Percentiles rank a stretch among this genome's conserved stretches.
phyloP scores from a whole-genome alignment of 2,113 vertebrate species.

The Neoarius graeffei region DNA sequence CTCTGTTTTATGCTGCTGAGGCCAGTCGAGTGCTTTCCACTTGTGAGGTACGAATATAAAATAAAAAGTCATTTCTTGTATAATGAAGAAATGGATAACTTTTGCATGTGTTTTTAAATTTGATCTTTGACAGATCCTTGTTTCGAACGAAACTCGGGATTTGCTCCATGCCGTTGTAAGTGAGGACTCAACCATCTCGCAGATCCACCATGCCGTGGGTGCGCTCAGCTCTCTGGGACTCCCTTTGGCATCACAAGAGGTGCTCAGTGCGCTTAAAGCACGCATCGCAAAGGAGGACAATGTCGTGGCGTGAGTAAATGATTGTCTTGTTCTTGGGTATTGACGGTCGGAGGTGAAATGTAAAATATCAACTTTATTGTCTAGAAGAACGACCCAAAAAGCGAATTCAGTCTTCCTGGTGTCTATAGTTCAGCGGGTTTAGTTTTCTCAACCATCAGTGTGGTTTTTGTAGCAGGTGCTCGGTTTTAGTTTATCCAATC shows the following conservation, averaged over 20 bases:
- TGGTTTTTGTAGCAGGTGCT: not conserved
- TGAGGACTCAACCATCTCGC: slow-evolving; percentile 88
- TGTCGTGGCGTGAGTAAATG: slow-evolving; percentile 84
- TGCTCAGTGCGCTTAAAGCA: slow-evolving; percentile 81
- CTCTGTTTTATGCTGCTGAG: slow-evolving; percentile 90
- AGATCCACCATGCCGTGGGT: slow-evolving; percentile 90
- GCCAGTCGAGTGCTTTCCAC: slow-evolving; percentile 83
- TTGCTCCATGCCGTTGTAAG: slow-evolving; percentile 89
- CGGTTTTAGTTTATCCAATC: not conserved
- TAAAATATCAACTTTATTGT: too few relatives aligned
- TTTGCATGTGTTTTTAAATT: not conserved
- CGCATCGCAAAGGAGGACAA: slow-evolving; percentile 94
- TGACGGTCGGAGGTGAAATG: not conserved
- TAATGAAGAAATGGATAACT: not conserved
- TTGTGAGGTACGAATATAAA: slow-evolving; percentile 82
- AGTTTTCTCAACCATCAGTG: not conserved
- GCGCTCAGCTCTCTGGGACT: slow-evolving; percentile 88
- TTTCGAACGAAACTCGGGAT: slow-evolving; percentile 94
- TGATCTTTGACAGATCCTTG: slow-evolving; percentile 75
- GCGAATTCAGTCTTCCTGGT: too few relatives aligned
- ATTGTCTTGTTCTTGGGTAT: not conserved
- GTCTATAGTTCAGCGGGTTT: not conserved
- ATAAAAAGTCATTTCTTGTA: too few relatives aligned
- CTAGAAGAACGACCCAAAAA: too few relatives aligned
- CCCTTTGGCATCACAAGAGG: slow-evolving; percentile 90